phyloP scores from a whole-genome alignment of 2,113 vertebrate genomes.

The Laterallus jamaicensis region DNA sequence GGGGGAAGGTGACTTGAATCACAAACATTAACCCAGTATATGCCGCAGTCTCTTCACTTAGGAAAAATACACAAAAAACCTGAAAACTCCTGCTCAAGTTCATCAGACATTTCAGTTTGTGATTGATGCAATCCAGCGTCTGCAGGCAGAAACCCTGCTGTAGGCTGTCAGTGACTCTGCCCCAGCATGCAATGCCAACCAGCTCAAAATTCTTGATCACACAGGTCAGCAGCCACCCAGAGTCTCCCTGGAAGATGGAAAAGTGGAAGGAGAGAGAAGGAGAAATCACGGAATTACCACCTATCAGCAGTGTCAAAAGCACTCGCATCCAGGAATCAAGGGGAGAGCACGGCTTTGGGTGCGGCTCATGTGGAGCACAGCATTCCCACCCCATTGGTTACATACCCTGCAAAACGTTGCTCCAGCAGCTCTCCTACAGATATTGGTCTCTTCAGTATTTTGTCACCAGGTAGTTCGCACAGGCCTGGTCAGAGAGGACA shows the following conservation, averaged over 20 bases:
- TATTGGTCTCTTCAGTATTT: slow-evolving; percentile 67
- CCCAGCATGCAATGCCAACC: not conserved
- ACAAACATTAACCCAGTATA: not conserved
- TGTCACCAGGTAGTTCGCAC: slow-evolving; percentile 63
- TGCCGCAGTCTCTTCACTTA: not conserved
- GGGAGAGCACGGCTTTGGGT: not conserved
- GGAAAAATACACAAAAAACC: not conserved
- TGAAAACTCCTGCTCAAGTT: not conserved
- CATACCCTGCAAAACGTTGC: slow-evolving; percentile 70
- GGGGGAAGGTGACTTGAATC: not conserved
- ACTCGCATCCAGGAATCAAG: not conserved
- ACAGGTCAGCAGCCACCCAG: not conserved
- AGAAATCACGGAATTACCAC: not conserved
- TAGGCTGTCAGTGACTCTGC: not conserved
- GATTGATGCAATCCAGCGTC: not conserved
- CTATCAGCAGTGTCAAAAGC: not conserved
- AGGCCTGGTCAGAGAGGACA: slow-evolving; percentile 64
- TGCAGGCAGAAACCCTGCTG: not conserved
- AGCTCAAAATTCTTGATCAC: not conserved
- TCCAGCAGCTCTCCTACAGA: slow-evolving; percentile 60
- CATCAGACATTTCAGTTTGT: not conserved
- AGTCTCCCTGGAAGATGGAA: not conserved
- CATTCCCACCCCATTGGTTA: not conserved
- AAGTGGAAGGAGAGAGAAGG: not conserved
- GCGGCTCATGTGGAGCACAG: not conserved